phyloP scores from a whole-genome alignment of 2,797 vertebrate species.

The Mycteria americana region DNA sequence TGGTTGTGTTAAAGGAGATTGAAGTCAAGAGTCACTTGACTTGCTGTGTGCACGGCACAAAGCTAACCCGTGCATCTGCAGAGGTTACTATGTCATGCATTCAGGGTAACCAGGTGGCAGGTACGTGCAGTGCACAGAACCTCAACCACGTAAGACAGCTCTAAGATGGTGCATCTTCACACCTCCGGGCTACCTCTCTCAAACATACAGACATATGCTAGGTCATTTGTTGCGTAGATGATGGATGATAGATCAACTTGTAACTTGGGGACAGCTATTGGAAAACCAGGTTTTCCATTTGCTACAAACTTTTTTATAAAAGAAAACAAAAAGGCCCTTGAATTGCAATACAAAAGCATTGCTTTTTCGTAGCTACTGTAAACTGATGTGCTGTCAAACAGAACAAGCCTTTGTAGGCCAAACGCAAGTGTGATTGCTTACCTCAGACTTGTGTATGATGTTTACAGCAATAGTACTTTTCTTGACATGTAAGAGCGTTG shows the following conservation, averaged over 20 bases:
- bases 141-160: not conserved
- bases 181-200: not conserved
- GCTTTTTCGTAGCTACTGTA: not conserved
- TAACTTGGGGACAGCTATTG: not conserved
- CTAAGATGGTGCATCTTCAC: not conserved
- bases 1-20: not conserved
- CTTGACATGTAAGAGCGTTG: not conserved
- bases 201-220: not conserved
- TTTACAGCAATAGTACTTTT: not conserved
- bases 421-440: not conserved
- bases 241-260: not conserved
- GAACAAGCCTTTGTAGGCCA: not conserved
- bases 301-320: not conserved
- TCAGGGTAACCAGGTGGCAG: rapidly evolving
- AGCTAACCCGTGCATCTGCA: not conserved
- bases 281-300: not conserved
- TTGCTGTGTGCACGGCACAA: not conserved
- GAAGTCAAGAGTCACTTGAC: not conserved
- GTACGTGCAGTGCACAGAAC: not conserved
- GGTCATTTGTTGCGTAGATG: not conserved
- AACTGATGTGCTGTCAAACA: not conserved
- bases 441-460: not conserved
- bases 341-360: not conserved
- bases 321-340: not conserved
- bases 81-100: not conserved